Evolutionary conservation across 2,113 vertebrate species (phyloP).

Genomic region (Pandion haliaetus): DNA sequence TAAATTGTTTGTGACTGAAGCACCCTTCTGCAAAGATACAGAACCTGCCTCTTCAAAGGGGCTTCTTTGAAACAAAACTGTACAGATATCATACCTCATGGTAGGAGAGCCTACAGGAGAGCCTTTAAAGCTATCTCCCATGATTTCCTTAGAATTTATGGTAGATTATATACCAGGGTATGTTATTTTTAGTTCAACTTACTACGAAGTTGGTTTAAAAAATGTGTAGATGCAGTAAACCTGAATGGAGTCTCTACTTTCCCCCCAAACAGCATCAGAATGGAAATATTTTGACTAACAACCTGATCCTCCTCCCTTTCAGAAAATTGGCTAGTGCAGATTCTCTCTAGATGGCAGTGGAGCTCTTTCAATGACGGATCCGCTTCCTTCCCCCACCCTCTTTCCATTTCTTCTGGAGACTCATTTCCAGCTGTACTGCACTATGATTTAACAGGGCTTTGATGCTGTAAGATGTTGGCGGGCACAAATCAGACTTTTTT

Average conservation of each 20-base stretch:
- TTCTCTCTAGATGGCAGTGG: constrained; percentile 75
- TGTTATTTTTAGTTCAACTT: background rate
- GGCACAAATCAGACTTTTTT: constrained; percentile 68
- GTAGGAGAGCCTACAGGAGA: background rate
- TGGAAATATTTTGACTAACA: background rate
- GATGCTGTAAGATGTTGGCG: constrained; percentile 74
- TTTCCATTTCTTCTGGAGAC: constrained; percentile 33
- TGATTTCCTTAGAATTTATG: background rate
- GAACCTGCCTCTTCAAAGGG: background rate
- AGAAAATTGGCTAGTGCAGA: background rate
- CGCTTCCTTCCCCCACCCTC: constrained; percentile 22
- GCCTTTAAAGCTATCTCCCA: background rate
- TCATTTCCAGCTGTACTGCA: constrained; percentile 62
- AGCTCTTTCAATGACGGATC: constrained; percentile 32
- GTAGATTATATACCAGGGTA: background rate
- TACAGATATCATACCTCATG: background rate
- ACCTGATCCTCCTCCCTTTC: background rate
- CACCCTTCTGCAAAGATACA: background rate
- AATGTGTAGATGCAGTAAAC: background rate
- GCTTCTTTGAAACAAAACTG: background rate
- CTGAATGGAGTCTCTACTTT: background rate
- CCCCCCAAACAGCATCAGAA: background rate
- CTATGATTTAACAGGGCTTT: constrained; percentile 73
- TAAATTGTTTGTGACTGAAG: constrained; percentile 5
- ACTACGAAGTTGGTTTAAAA: background rate